A percentile compares a stretch with the other conserved stretches of the same genome.
phyloP scores from a whole-genome alignment of 2,113 vertebrate species.

The Apodemus sylvaticus region DNA sequence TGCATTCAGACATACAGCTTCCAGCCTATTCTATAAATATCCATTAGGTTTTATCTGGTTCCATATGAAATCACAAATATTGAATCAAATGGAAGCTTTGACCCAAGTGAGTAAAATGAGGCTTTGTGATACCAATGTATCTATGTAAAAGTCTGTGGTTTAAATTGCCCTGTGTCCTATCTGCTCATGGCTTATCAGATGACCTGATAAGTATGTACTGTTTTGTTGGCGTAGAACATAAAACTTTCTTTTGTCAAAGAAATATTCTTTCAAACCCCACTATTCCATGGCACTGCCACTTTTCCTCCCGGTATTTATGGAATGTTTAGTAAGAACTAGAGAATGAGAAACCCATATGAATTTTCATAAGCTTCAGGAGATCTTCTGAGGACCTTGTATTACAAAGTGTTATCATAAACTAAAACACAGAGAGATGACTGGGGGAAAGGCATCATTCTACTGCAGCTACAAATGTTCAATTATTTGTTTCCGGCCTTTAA shows the following conservation, averaged over 20 bases:
- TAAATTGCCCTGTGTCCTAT: neutral
- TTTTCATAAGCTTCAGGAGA: constrained; percentile 17
- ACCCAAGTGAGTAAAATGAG: neutral
- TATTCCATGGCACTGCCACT: neutral
- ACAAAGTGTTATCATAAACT: neutral
- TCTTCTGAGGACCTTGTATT: neutral
- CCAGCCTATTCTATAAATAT: neutral
- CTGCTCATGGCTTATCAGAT: neutral
- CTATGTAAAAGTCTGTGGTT: neutral
- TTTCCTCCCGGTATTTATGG: neutral
- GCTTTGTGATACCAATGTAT: neutral
- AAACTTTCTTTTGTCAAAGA: neutral
- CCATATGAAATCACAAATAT: neutral
- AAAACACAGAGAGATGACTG: neutral
- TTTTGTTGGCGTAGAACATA: neutral
- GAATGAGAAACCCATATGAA: neutral
- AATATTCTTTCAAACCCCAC: neutral
- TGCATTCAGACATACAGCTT: neutral
- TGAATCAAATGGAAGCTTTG: neutral
- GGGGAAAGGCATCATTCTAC: neutral
- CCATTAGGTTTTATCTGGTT: neutral
- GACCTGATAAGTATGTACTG: neutral
- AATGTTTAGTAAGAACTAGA: neutral
- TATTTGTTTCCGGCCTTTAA: neutral
- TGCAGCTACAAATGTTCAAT: neutral